Evolutionary conservation across 2,888 invertebrate species (phyloP).

Genomic region (Xanthostigma xanthostigma): DNA sequence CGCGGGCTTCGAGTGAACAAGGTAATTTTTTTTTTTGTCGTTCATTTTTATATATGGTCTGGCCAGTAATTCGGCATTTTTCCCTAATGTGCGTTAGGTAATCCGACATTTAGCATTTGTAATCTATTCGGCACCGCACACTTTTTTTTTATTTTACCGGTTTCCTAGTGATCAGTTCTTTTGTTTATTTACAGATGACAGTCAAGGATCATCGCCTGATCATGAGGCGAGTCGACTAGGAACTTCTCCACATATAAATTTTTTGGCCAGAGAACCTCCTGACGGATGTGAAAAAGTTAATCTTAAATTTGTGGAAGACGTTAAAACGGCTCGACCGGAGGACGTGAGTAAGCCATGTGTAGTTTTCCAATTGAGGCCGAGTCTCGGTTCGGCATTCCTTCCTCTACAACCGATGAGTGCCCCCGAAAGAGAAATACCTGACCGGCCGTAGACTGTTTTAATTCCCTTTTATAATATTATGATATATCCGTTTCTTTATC

Average conservation of each 20-base stretch:
- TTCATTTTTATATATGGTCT: constrained; percentile 2
- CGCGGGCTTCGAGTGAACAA: constrained; percentile 40
- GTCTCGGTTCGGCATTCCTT: constrained; percentile 68
- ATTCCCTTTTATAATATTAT: no score
- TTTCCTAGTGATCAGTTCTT: constrained; percentile 21
- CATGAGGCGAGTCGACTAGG: constrained; percentile 54
- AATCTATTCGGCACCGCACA: background rate
- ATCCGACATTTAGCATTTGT: no score
- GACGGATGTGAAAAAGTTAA: constrained; percentile 81
- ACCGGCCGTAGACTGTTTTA: constrained; percentile 12
- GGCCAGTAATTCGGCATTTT: background rate
- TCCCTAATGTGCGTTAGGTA: background rate
- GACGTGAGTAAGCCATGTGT: constrained; percentile 32
- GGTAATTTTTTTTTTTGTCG: constrained; percentile 15
- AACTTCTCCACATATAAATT: constrained; percentile 74
- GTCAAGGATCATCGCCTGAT: constrained; percentile 63
- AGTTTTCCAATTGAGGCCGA: constrained; percentile 63
- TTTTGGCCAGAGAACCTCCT: constrained; percentile 73
- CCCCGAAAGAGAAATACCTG: constrained; percentile 24
- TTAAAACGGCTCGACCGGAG: constrained; percentile 16
- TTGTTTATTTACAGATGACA: constrained; percentile 40
- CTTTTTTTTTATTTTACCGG: background rate
- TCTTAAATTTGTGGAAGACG: constrained; percentile 47
- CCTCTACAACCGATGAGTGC: constrained; percentile 39
- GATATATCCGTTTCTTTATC: no score